phyloP scores from a whole-genome alignment of 2,888 invertebrate genomes.

The Dermolepida albohirtum region DNA sequence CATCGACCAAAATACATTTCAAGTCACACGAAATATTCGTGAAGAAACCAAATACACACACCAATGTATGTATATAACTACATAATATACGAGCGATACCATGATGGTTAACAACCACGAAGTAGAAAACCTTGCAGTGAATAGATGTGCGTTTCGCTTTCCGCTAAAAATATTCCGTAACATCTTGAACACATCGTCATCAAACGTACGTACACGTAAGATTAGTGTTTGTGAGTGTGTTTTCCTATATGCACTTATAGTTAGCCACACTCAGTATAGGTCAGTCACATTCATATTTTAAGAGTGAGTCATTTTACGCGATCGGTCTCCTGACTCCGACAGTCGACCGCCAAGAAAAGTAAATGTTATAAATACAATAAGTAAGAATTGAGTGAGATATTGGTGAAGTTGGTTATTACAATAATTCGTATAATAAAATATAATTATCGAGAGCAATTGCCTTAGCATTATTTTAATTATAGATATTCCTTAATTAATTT shows the following conservation, averaged over 20 bases:
- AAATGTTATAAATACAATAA: no score
- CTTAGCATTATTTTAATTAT: no score
- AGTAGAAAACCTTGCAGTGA: slow-evolving; percentile 25
- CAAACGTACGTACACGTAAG: slow-evolving; percentile 7
- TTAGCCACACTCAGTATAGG: slow-evolving; percentile 32
- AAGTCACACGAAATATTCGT: slow-evolving; percentile 9
- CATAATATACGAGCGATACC: slow-evolving; percentile 3
- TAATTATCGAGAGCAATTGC: no score
- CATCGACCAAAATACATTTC: slow-evolving; percentile 22
- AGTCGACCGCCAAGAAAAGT: not conserved
- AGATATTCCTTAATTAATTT: no score
- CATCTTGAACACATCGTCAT: no score
- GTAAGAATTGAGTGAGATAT: no score
- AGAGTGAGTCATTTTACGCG: slow-evolving; percentile 37
- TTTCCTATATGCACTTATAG: slow-evolving; percentile 2
- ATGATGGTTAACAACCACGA: slow-evolving; percentile 8
- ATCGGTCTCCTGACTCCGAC: slow-evolving; percentile 2
- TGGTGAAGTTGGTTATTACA: no score
- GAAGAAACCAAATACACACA: not conserved
- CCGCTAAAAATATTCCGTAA: not conserved
- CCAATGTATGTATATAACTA: not conserved
- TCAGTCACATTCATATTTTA: slow-evolving; percentile 41
- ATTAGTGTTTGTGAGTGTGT: not conserved
- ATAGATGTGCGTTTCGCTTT: slow-evolving; percentile 8
- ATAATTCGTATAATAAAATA: no score